Evolutionary conservation across 2,113 vertebrate species (phyloP).

Genomic region (Ictalurus furcatus): DNA sequence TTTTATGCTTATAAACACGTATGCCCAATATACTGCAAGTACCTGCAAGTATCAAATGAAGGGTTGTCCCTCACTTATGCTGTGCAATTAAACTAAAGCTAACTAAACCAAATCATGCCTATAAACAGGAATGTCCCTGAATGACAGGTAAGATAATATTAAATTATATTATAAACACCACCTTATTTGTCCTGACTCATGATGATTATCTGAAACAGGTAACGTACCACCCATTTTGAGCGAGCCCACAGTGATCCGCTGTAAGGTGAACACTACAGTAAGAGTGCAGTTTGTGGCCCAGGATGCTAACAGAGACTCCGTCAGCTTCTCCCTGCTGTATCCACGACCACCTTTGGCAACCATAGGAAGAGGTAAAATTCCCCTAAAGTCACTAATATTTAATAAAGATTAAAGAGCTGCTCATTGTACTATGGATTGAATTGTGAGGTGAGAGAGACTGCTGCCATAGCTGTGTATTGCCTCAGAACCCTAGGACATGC

Average conservation of each 20-base stretch:
- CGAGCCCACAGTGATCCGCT: slow-evolving; percentile 68
- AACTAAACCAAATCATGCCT: background rate
- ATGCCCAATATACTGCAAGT: background rate
- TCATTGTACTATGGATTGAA: background rate
- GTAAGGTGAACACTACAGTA: slow-evolving; percentile 67
- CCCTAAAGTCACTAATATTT: background rate
- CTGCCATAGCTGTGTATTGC: background rate
- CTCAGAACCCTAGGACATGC: background rate
- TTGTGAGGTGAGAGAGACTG: background rate
- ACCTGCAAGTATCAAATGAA: background rate
- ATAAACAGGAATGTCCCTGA: background rate
- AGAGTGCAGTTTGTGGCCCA: slow-evolving; percentile 64
- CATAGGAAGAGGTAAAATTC: slow-evolving; percentile 68
- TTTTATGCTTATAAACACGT: background rate
- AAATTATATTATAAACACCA: background rate
- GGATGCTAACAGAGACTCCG: slow-evolving; percentile 73
- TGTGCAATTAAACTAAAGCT: background rate
- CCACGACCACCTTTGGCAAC: slow-evolving; percentile 67
- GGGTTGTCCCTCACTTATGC: background rate
- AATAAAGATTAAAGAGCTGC: background rate
- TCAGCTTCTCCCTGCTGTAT: slow-evolving; percentile 71
- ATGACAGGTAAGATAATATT: background rate
- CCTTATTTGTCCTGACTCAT: background rate
- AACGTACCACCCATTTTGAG: slow-evolving; percentile 75
- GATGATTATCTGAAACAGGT: slow-evolving; percentile 59